These are phyloP conservation scores for Wasmannia auropunctata DNA, from an alignment of 1,140 invertebrate species.

Conservation along the genomic window DNA sequence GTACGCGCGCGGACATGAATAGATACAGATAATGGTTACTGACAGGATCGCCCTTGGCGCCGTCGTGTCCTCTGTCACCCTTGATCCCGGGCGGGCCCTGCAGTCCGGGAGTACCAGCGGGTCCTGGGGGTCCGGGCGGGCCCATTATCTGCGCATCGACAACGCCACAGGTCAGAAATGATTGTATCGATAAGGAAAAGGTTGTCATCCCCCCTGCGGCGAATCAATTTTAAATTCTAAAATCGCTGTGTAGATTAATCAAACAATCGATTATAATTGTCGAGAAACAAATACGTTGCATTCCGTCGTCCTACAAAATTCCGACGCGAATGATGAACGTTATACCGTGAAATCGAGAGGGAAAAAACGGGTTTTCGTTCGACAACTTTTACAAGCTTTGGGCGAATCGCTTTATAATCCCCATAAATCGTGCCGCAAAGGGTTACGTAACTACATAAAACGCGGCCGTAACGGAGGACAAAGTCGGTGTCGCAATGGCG, in stretches of 20 bases:
- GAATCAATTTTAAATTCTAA: background rate
- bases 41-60: constrained; percentile 95
- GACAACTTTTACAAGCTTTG: constrained; percentile 30
- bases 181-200: background rate
- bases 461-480: background rate
- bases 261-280: background rate
- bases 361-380: background rate
- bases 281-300: too few relatives aligned
- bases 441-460: constrained; percentile 38
- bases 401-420: constrained; percentile 38
- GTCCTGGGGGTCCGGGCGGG: constrained; percentile 94
- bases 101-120: constrained; percentile 89
- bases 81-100: constrained; percentile 95
- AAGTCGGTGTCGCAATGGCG: constrained; percentile 15
- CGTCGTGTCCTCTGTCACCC: constrained; percentile 94
- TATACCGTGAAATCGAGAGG: background rate
- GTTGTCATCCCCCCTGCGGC: background rate
- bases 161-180: background rate
- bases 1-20: background rate
- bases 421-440: constrained; percentile 36
- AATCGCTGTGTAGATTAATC: background rate
- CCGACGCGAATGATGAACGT: background rate
- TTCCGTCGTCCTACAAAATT: background rate
- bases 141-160: constrained; percentile 87
- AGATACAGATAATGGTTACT: constrained; percentile 81